Percentiles rank a stretch among this genome's conserved stretches.
These are phyloP conservation scores for Orthonyx spaldingii DNA, from an alignment of 2,113 vertebrate genomes.

Conservation along the genomic window DNA sequence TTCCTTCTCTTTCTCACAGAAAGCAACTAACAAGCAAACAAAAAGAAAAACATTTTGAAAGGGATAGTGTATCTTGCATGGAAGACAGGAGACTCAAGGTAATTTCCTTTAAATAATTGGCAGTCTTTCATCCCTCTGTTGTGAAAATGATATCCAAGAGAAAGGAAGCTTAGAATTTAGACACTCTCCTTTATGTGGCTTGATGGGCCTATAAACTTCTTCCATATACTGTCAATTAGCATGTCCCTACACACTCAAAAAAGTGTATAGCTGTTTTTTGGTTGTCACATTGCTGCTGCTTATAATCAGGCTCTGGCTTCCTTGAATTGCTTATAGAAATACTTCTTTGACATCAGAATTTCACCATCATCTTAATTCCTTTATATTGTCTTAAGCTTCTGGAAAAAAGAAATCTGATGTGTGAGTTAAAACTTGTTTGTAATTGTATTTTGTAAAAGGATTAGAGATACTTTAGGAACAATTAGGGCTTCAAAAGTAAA, in stretches of 20 bases:
- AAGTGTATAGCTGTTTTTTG: rapidly evolving
- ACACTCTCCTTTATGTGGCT: neutral
- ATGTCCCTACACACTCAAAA: neutral
- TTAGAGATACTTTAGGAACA: neutral
- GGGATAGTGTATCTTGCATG: neutral
- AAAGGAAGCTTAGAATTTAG: neutral
- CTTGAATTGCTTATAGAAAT: neutral
- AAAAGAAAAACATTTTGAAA: neutral
- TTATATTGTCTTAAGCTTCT: neutral
- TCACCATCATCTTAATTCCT: neutral
- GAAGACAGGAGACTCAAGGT: neutral
- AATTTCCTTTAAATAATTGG: neutral
- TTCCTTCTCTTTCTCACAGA: neutral
- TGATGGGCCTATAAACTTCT: neutral
- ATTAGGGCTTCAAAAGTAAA: neutral
- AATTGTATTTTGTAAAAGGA: neutral
- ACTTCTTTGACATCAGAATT: neutral
- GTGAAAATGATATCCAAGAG: neutral
- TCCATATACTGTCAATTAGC: neutral
- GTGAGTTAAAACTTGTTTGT: neutral
- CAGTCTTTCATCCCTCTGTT: neutral
- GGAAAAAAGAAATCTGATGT: neutral
- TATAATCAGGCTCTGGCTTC: neutral
- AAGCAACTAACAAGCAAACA: neutral
- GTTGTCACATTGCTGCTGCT: neutral